Evolutionary conservation across 1,140 invertebrate species (phyloP), one percentile per base, ranked within the genome.

Genomic region (Cephus cinctus): DNA sequence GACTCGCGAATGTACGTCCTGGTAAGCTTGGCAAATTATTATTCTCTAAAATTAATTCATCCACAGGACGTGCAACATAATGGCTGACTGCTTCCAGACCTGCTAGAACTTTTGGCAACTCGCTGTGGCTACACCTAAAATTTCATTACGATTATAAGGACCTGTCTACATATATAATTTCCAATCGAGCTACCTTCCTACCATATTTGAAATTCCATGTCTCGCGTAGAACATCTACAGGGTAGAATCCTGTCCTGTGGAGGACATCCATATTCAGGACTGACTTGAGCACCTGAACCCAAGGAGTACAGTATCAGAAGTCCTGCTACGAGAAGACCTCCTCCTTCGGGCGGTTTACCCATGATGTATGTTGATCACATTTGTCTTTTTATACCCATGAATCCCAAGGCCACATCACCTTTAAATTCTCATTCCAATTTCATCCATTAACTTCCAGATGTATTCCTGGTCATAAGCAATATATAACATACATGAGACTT

Each of bases 31-130:
- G 88, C 30, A 92, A 67, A 56, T 88, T 86, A 67, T 92, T 92
- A 57, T 90, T 91, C 73, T 93, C 90, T 49, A 93, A 77, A 35
- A 93, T 91, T 31, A 93, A 61, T 63, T 93, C 90, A 64, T 92
- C 90, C 45, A 93, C 85, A 6, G 87, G 83, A 30, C 80, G 81
- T 39, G 78, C 81, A 15, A 89, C 72, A 41, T 83, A 80, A 34
- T 85, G 80, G 41, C 85, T 85, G 18, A 90, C 80, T 8, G 83
- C 78, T 52, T 87, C 84, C 6, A 92, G 66, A 5, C 87, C 87
- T 56, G 86, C 85, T 41, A 86, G 67, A 2, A 91, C 87, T 61
- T 83, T 83, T 1, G 83, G 81, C 43, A 92, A 74, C 56, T 92
- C 89, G 75, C 88, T 90, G 70, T 92, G 89, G 27, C 89, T 90